These are phyloP conservation scores for Teleogryllus oceanicus DNA, from an alignment of 2,888 invertebrate genomes.

Conservation along the genomic window DNA sequence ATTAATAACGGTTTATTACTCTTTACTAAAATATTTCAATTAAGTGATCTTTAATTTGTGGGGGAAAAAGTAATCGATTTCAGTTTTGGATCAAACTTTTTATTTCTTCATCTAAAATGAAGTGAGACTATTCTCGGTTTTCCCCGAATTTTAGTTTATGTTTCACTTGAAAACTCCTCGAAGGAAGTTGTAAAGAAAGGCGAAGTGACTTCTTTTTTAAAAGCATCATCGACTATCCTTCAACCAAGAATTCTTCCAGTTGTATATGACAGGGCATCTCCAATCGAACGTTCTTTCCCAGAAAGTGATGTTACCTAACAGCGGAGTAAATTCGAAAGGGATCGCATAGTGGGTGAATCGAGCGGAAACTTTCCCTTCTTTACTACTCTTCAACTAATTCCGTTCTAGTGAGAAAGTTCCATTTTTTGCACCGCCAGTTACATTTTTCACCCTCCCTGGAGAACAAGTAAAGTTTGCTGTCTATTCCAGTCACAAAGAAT, in stretches of 20 bases:
- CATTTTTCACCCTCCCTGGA: conserved; percentile 11
- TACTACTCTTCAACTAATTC: not conserved
- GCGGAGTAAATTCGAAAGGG: not conserved
- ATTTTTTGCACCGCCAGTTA: not conserved
- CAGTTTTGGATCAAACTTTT: too few relatives aligned
- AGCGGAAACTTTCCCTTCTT: not conserved
- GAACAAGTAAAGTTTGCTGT: conserved; percentile 18
- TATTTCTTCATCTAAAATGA: too few relatives aligned
- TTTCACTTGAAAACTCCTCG: too few relatives aligned
- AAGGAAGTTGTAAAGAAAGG: too few relatives aligned
- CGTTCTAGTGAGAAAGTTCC: conserved; percentile 1
- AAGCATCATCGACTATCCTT: too few relatives aligned
- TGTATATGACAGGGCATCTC: conserved; percentile 3
- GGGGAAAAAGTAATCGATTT: too few relatives aligned
- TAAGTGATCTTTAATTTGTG: too few relatives aligned
- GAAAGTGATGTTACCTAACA: not conserved
- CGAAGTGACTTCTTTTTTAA: too few relatives aligned
- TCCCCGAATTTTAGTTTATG: too few relatives aligned
- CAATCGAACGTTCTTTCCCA: not conserved
- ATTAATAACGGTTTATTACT: too few relatives aligned
- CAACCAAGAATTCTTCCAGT: not conserved
- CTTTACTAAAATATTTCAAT: too few relatives aligned
- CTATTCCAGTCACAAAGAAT: conserved; percentile 18
- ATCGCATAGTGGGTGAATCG: not conserved
- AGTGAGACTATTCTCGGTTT: too few relatives aligned